A percentile compares a stretch with the other conserved stretches of the same genome.
phyloP scores from a whole-genome alignment of 2,888 invertebrate genomes.

The Apamea sordens region DNA sequence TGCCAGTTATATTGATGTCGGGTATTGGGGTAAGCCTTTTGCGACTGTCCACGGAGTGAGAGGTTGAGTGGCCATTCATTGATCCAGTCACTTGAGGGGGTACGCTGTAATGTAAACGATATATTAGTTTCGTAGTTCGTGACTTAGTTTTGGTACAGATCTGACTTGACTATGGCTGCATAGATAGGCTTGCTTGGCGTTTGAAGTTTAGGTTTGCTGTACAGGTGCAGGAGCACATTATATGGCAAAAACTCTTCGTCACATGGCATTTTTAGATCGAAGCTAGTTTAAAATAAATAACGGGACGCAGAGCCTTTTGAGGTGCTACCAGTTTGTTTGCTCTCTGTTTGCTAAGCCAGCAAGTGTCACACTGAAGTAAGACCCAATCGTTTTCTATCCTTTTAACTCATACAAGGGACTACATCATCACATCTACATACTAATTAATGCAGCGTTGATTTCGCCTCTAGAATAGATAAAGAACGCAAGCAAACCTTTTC shows the following conservation, averaged over 20 bases:
- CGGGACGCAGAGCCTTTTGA: background rate
- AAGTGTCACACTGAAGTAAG: background rate
- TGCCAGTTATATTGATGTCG: slow-evolving; percentile 92
- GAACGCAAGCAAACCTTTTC: slow-evolving; percentile 10
- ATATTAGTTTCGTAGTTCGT: slow-evolving; percentile 15
- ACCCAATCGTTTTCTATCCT: background rate
- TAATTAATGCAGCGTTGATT: background rate
- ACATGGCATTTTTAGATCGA: background rate
- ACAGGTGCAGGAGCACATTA: background rate
- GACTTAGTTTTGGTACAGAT: background rate
- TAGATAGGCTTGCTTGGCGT: slow-evolving; percentile 6
- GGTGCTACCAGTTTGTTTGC: background rate
- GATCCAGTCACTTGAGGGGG: slow-evolving; percentile 83
- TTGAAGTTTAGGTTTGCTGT: background rate
- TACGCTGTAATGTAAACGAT: slow-evolving; percentile 75
- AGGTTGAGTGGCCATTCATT: slow-evolving; percentile 89
- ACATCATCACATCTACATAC: background rate
- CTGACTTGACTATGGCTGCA: background rate
- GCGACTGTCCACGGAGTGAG: slow-evolving; percentile 86
- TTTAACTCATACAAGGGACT: background rate
- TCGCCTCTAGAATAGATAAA: background rate
- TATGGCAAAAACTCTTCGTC: background rate
- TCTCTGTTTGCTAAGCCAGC: too few species aligned
- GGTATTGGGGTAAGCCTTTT: slow-evolving; percentile 93
- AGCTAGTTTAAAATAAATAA: background rate